A percentile compares a stretch with the other conserved stretches of the same genome.
Conservation (phyloP, 2,797 vertebrate genomes). For the Borostomias antarcticus region DNA sequence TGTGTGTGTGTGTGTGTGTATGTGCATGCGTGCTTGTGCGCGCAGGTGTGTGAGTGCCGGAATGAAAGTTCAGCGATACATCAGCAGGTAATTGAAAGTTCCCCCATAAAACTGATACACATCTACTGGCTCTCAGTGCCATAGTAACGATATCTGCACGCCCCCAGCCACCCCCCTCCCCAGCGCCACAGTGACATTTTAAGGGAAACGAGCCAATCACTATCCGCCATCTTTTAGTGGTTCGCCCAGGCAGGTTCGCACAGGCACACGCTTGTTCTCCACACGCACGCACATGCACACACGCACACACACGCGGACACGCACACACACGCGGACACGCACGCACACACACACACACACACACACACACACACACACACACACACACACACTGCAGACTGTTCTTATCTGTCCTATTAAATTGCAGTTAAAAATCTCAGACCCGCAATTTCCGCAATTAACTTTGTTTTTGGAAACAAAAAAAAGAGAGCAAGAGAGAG, state of each 20-base stretch:
- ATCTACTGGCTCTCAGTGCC: conserved; percentile 60
- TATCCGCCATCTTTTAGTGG: conserved; percentile 52
- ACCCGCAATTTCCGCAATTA: conserved; percentile 37
- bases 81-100: conserved; percentile 69
- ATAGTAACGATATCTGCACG: conserved; percentile 48
- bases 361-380: neutral
- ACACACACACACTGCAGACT: too few species aligned
- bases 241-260: conserved; percentile 12
- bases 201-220: conserved; percentile 53
- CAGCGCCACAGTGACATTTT: conserved; percentile 49
- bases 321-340: conserved; percentile 11
- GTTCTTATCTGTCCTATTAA: conserved; percentile 54
- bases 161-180: conserved; percentile 25
- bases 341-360: conserved; percentile 29
- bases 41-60: conserved; percentile 1
- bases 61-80: conserved; percentile 61
- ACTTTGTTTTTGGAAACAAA: neutral
- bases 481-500: conserved; percentile 20
- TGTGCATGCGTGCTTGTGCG: conserved; percentile 14
- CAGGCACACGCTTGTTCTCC: conserved; percentile 41
- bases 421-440: conserved; percentile 46
- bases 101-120: conserved; percentile 61
- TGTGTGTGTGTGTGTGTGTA: conserved; percentile 29
- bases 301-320: too few species aligned
- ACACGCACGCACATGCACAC: neutral